phyloP scores from a whole-genome alignment of 2,888 invertebrate species.

The Seira musarum region DNA sequence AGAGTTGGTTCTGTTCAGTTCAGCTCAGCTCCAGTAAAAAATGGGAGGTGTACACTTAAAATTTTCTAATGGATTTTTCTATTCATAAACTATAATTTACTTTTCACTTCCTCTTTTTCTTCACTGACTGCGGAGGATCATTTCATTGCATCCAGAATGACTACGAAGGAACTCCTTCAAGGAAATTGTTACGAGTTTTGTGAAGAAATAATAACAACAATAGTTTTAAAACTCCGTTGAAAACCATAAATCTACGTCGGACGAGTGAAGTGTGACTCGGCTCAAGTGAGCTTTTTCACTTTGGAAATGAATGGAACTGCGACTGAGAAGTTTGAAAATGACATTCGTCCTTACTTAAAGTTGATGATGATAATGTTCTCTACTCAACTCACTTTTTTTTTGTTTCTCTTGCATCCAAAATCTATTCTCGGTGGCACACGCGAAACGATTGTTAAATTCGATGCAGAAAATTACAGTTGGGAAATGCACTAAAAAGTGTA shows the following conservation, averaged over 20 bases:
- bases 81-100: slow-evolving; percentile 25
- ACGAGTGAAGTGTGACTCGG: slow-evolving; percentile 28
- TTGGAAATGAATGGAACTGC: slow-evolving; percentile 20
- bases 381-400: no score
- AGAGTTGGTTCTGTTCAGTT: no score
- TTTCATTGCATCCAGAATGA: no score
- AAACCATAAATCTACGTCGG: slow-evolving; percentile 37
- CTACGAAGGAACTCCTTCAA: slow-evolving; percentile 31
- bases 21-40: not conserved
- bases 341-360: not conserved
- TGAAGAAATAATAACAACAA: slow-evolving; percentile 27
- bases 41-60: not conserved
- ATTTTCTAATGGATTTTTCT: not conserved
- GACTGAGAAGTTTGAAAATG: not conserved
- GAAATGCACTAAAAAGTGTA: no score
- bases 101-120: slow-evolving; percentile 39
- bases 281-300: slow-evolving; percentile 14
- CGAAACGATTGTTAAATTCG: no score
- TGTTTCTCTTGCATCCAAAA: no score
- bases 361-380: not conserved
- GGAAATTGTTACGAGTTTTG: slow-evolving; percentile 6
- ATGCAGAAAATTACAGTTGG: no score
- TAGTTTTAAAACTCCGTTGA: slow-evolving; percentile 1
- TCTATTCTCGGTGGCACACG: no score
- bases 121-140: slow-evolving; percentile 13